Conservation (phyloP, 2,797 vertebrate genomes). For the Sciaenops ocellatus region DNA sequence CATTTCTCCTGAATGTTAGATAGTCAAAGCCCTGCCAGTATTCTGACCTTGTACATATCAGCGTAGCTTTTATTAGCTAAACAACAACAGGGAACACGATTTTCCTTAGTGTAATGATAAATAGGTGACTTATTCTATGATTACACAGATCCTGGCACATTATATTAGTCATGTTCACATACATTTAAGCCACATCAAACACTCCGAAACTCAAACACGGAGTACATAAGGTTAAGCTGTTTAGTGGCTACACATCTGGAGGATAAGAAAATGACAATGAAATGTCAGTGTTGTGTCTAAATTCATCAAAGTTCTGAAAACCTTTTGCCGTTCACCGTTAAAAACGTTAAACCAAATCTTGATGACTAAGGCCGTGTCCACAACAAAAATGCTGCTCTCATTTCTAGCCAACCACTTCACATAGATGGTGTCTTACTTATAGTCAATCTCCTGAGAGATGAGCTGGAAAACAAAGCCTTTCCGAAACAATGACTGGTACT, state of each 20-base stretch:
- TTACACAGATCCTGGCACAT: slow-evolving; percentile 52
- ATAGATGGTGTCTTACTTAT: background rate
- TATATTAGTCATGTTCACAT: slow-evolving; percentile 52
- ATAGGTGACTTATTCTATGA: slow-evolving; percentile 73
- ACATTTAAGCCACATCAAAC: slow-evolving; percentile 44
- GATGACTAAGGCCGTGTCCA: background rate
- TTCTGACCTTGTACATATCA: slow-evolving; percentile 58
- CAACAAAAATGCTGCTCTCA: background rate
- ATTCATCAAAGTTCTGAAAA: background rate
- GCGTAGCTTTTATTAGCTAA: slow-evolving; percentile 49
- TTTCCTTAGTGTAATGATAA: slow-evolving; percentile 67
- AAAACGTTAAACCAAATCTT: background rate
- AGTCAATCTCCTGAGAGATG: background rate
- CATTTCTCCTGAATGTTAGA: slow-evolving; percentile 11
- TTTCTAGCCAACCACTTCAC: background rate
- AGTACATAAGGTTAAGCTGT: slow-evolving; percentile 12
- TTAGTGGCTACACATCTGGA: background rate
- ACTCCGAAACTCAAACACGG: slow-evolving; percentile 41
- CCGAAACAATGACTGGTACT: background rate
- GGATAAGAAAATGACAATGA: slow-evolving; percentile 9
- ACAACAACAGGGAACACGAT: slow-evolving; percentile 50
- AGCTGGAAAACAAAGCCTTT: background rate
- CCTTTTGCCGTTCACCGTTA: background rate
- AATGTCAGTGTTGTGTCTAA: slow-evolving; percentile 10
- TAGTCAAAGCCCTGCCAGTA: background rate